Conservation (phyloP, 2,113 vertebrate genomes). For the Asarcornis scutulata region DNA sequence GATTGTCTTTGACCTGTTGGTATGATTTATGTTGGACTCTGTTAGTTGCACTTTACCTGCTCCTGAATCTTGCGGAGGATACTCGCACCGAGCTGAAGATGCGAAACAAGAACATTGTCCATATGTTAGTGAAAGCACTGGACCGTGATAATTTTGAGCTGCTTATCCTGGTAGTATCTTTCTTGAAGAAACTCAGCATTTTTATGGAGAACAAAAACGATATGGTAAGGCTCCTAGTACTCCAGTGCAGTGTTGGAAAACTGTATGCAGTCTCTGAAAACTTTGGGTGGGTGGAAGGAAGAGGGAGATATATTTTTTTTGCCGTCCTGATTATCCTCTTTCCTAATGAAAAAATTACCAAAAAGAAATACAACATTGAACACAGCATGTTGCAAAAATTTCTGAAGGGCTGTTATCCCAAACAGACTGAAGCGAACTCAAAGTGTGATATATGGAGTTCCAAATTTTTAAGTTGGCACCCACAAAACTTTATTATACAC, state of each 20-base stretch:
- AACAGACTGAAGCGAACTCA: neutral
- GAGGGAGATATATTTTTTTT: neutral
- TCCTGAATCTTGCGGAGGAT: slow-evolving; percentile 94
- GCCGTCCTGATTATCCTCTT: neutral
- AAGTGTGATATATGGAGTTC: neutral
- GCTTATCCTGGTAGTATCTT: slow-evolving; percentile 89
- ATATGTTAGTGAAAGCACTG: slow-evolving; percentile 90
- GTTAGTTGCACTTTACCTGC: slow-evolving; percentile 88
- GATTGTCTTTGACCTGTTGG: neutral
- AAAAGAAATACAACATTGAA: neutral
- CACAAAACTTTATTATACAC: neutral
- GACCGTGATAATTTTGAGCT: slow-evolving; percentile 90
- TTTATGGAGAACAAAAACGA: slow-evolving; percentile 97
- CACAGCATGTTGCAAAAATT: neutral
- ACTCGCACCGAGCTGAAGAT: slow-evolving; percentile 94
- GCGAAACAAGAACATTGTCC: slow-evolving; percentile 95
- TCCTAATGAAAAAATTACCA: neutral
- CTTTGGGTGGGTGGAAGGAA: neutral
- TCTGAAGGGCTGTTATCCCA: neutral
- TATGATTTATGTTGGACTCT: neutral
- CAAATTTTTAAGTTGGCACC: neutral
- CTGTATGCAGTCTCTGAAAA: neutral
- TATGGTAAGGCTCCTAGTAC: slow-evolving; percentile 83
- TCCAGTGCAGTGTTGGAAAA: neutral
- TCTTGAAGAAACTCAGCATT: slow-evolving; percentile 97